Evolutionary conservation across 64 coral and sea anemone genomes (phyloP).

Genomic region (Anthopleura sola): DNA sequence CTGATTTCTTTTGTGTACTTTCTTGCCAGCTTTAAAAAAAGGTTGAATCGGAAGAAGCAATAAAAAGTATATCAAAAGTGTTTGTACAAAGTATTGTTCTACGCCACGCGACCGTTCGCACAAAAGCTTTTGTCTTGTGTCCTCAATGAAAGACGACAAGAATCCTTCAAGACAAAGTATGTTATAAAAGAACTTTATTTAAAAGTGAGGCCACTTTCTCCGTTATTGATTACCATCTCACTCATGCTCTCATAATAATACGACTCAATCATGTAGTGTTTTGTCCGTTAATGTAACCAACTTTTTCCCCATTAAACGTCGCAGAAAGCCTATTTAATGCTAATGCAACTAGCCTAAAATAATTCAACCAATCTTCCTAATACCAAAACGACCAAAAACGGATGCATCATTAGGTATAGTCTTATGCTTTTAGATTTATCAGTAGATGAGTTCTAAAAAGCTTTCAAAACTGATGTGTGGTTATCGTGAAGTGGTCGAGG

Average conservation of each 20-base stretch:
- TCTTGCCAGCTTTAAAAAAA: too few relatives aligned
- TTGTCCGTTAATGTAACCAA: not conserved
- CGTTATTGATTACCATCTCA: not conserved
- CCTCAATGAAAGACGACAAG: not conserved
- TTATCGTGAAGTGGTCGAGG: not conserved
- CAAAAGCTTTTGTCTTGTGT: not conserved
- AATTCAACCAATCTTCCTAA: not conserved
- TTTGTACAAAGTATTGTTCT: not conserved
- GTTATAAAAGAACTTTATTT: not conserved
- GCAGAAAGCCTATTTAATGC: not conserved
- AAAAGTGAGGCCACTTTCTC: not conserved
- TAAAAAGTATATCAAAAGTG: not conserved
- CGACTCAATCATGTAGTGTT: not conserved
- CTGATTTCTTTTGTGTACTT: not conserved
- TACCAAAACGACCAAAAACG: not conserved
- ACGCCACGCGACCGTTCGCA: not conserved
- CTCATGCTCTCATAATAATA: not conserved
- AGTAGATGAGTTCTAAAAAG: not conserved
- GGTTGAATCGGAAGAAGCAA: not conserved
- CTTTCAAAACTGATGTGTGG: slow-evolving; percentile 1
- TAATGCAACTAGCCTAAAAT: not conserved
- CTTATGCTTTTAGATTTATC: slow-evolving; percentile 3
- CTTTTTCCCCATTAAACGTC: not conserved
- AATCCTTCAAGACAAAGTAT: not conserved
- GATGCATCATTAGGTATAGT: not conserved